Conservation (phyloP, 2,113 vertebrate genomes). For the Hyaena hyaena region DNA sequence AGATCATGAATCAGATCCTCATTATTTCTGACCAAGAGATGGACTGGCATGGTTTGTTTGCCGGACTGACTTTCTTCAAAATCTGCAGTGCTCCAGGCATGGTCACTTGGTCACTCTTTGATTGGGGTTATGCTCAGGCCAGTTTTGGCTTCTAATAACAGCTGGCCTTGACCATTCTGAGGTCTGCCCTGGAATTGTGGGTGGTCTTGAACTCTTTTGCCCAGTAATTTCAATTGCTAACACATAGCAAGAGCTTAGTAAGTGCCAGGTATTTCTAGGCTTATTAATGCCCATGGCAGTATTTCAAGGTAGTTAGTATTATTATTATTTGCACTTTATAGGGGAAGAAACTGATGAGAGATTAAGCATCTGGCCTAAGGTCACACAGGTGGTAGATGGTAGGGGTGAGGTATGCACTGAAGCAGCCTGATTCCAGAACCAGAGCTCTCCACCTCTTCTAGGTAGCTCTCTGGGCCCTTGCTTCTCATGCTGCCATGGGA, state of each 20-base stretch:
- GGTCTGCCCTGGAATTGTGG: not conserved
- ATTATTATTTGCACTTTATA: not conserved
- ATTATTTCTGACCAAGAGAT: not conserved
- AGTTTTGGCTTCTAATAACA: not conserved
- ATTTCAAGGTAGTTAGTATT: not conserved
- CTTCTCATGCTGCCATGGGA: accelerated
- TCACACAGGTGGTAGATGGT: not conserved
- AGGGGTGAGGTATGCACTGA: not conserved
- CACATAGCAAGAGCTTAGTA: not conserved
- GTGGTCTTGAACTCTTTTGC: not conserved
- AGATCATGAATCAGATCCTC: not conserved
- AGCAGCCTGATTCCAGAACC: not conserved
- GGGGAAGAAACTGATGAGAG: not conserved
- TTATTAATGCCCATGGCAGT: not conserved
- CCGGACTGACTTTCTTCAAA: not conserved
- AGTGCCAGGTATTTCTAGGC: not conserved
- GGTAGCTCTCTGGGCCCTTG: not conserved
- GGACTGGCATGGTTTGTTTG: not conserved
- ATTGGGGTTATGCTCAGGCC: not conserved
- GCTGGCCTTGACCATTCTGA: not conserved
- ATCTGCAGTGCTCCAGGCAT: not conserved
- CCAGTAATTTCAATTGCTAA: too few relatives aligned
- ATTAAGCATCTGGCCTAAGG: not conserved
- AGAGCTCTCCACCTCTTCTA: not conserved
- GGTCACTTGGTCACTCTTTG: not conserved